Base-by-base conservation (phyloP, 2,113 vertebrate species). In the Sebastes schlegelii region DNA sequence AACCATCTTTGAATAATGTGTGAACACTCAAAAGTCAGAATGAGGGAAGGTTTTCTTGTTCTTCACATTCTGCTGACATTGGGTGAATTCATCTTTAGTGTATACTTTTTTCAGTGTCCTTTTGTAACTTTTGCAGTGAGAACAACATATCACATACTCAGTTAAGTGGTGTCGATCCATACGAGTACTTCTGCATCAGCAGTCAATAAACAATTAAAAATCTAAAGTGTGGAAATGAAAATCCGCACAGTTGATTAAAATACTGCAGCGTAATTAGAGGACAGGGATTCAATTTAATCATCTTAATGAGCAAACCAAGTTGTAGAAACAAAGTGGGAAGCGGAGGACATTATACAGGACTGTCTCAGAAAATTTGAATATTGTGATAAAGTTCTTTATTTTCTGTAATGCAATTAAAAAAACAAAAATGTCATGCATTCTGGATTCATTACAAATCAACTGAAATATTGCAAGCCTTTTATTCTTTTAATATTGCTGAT, bases 311-410 rank as follows among this genome's bases (percentile, higher is more conserved):
- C 6, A 17, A 71, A 72, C 43, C 45, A 55, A 6, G 10, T 16
- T 78, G 48, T 54, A 26, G 54, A 51, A 51, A 40, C 69, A 26
- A 74, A 77, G 55, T 52, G 51, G 62, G 45, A 76, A 19, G 17
- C 48, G 1, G 26, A 62, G 43, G 16, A 52, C 2, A 49, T 5
- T 4, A 21, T 21, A n/a, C n/a, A n/a, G n/a, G n/a, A n/a, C n/a
- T n/a, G n/a, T n/a, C n/a, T n/a, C n/a, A n/a, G n/a, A n/a, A n/a
- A n/a, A n/a, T n/a, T n/a, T n/a, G n/a, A n/a, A n/a, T n/a, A n/a
- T n/a, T n/a, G n/a, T n/a, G n/a, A n/a, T n/a, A n/a, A n/a, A n/a
- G n/a, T n/a, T n/a, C n/a, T n/a, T n/a, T n/a, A n/a, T n/a, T n/a
- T n/a, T n/a, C n/a, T n/a, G n/a, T n/a, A n/a, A n/a, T n/a, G n/a